These are phyloP conservation scores for Manis pentadactyla DNA, from an alignment of 2,797 vertebrate genomes.

Conservation along the genomic window DNA sequence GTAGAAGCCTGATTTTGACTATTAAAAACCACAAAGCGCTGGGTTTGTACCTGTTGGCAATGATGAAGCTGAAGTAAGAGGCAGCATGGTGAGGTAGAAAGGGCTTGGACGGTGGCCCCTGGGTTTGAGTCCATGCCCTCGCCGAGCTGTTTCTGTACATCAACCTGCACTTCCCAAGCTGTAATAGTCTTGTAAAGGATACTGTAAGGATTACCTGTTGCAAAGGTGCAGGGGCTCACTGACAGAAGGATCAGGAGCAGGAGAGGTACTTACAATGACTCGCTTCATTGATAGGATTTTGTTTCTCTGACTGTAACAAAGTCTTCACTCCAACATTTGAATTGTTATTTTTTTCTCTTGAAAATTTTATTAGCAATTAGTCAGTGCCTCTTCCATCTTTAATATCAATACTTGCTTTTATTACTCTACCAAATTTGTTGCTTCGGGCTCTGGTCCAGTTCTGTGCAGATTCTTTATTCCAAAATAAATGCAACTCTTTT, in stretches of 20 bases:
- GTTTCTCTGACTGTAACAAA: not conserved
- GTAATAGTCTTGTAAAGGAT: not conserved
- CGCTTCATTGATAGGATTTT: not conserved
- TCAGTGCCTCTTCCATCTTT: not conserved
- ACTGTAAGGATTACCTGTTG: not conserved
- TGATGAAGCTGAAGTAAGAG: not conserved
- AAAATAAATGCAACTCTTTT: not conserved
- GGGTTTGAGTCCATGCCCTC: not conserved
- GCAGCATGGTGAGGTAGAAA: not conserved
- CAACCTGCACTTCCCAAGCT: too few relatives aligned
- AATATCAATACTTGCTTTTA: not conserved
- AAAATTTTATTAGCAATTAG: not conserved
- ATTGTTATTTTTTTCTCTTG: not conserved
- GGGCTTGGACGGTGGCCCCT: not conserved
- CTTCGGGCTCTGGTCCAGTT: not conserved
- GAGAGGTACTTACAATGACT: not conserved
- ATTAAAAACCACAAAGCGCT: not conserved
- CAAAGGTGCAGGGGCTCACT: not conserved
- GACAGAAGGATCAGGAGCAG: not conserved
- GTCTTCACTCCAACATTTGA: not conserved
- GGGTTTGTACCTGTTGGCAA: too few relatives aligned
- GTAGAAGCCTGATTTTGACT: not conserved
- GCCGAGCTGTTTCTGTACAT: not conserved
- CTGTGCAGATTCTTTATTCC: not conserved
- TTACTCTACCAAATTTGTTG: not conserved